phyloP scores from a whole-genome alignment of 2,113 vertebrate species.

The Sander lucioperca region DNA sequence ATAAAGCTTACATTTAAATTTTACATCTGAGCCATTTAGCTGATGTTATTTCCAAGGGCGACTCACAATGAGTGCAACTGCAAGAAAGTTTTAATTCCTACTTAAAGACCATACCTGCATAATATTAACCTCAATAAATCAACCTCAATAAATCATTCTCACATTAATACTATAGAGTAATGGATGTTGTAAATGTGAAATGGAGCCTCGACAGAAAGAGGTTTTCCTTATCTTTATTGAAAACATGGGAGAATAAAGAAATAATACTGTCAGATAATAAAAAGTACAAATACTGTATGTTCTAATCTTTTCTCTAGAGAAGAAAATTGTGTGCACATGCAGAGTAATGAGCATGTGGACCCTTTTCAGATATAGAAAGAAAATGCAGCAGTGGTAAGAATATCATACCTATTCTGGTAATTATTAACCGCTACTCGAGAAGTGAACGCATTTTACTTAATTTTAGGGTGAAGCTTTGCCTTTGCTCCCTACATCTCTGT shows the following conservation, averaged over 20 bases:
- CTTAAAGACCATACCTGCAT: slow-evolving; percentile 1
- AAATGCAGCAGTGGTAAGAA: background rate
- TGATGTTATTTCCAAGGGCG: slow-evolving; percentile 17
- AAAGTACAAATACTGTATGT: background rate
- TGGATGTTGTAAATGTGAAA: background rate
- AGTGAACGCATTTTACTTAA: background rate
- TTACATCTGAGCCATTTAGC: slow-evolving; percentile 8
- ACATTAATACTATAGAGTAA: background rate
- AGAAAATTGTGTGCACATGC: background rate
- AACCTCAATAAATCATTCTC: slow-evolving; percentile 22
- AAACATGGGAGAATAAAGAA: background rate
- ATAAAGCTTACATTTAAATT: slow-evolving; percentile 20
- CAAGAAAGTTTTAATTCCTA: slow-evolving; percentile 10
- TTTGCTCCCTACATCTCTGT: background rate
- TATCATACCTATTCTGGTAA: slow-evolving; percentile 7
- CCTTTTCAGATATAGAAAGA: background rate
- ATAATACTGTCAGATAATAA: background rate
- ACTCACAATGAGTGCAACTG: slow-evolving; percentile 9
- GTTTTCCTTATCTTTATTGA: background rate
- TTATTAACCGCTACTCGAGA: background rate
- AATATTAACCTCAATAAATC: slow-evolving; percentile 27
- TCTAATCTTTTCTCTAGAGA: background rate
- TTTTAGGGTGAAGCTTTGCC: background rate
- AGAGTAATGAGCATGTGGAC: background rate
- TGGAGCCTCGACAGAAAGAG: background rate